Evolutionary conservation across 1,140 invertebrate species (phyloP), one percentile per base, ranked within the genome.

Genomic region (Psix sp.): DNA sequence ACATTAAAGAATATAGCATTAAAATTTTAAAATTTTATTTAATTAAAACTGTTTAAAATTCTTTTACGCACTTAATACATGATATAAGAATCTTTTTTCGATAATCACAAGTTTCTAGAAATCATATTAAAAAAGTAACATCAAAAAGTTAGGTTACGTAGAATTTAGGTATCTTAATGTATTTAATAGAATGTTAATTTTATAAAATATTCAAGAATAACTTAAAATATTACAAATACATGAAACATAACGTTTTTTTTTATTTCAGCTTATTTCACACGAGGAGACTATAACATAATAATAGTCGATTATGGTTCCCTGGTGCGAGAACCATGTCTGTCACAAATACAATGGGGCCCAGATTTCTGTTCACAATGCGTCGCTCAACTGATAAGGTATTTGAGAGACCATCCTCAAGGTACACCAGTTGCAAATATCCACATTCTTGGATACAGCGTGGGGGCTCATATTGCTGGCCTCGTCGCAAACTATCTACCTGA

Each of bases 361-460:
- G 89, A 94, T 33, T 95, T 95, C 75, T 90, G 90, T 79, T 90
- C 91, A 40, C 89, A 92, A 77, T 95, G 94, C 83, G 93, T 95
- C 72, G 92, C 93, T 16, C 94, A 95, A 82, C 85, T 95, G 78
- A 89, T 95, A 33, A 91, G 91, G 67, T 95, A 95, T 77, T 81
- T 96, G 67, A 90, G 90, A 31, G 89, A 91, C 56, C 93, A 95
- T 88, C 94, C 93, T 0, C 89, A 92, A 42, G 90, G 93, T 0
- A 90, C 93, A 0, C 89, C 86, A 16, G 92, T 93, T 0, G 91
- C 94, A 76, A 89, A 90, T 38, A 84, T 95, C 16, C 94, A 95
- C 82, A 89, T 95, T 0, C 91, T 95, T 38, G 94, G 94, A 0
- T 95, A 94, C 82, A 95, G 93, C 77, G 93, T 95, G 15, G 94